These are phyloP conservation scores for Calidris pygmaea DNA, from an alignment of 2,113 vertebrate genomes.

Conservation along the genomic window DNA sequence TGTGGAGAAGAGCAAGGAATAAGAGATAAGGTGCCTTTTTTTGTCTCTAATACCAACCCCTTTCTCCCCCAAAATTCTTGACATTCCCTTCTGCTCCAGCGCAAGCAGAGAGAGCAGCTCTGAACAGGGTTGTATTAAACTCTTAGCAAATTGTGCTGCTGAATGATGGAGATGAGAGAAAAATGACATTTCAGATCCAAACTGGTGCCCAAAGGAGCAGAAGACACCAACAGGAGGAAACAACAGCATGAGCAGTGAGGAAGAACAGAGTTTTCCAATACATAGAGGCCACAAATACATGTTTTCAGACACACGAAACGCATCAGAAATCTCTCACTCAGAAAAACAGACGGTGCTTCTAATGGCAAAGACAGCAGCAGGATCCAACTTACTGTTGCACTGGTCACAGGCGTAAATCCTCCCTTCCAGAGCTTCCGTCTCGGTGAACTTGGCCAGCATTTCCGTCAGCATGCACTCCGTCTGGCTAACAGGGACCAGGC, in stretches of 20 bases:
- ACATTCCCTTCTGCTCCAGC: background rate
- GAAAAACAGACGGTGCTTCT: background rate
- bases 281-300: accelerated
- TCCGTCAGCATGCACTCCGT: conserved; percentile 93
- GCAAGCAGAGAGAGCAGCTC: background rate
- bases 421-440: conserved; percentile 95
- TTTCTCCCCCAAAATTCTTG: no score
- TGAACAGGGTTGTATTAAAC: background rate
- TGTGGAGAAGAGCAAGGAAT: background rate
- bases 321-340: background rate
- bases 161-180: background rate
- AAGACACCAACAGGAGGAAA: background rate
- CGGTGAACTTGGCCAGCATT: conserved; percentile 98
- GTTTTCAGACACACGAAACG: background rate
- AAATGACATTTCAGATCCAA: background rate
- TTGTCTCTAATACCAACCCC: background rate
- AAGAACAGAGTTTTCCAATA: background rate
- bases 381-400: conserved; percentile 91
- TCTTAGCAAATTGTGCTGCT: background rate
- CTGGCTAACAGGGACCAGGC: conserved; percentile 78
- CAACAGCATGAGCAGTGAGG: background rate
- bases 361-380: background rate
- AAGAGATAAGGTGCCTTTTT: background rate
- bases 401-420: conserved; percentile 97
- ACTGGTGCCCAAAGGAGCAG: background rate